phyloP scores from a whole-genome alignment of 2,888 invertebrate species.

The Cephus pulcher region DNA sequence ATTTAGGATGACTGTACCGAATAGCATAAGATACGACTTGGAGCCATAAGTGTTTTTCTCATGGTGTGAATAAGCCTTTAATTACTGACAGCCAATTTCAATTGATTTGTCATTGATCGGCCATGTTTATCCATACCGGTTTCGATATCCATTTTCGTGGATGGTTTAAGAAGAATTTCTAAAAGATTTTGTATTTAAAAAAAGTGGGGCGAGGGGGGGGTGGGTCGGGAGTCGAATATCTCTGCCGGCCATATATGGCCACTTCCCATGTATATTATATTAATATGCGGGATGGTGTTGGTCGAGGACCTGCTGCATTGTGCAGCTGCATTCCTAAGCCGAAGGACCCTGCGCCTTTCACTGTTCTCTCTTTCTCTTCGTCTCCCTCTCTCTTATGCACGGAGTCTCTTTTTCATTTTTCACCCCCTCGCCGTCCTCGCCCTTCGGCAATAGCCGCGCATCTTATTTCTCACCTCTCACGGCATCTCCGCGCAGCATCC shows the following conservation, averaged over 20 bases:
- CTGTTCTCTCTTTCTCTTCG: slow-evolving; percentile 10
- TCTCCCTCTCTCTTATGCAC: slow-evolving; percentile 8
- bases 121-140: background rate
- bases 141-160: background rate
- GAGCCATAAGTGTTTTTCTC: background rate
- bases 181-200: background rate
- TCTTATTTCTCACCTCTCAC: background rate
- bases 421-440: slow-evolving; percentile 7
- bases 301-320: slow-evolving; percentile 39
- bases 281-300: slow-evolving; percentile 35
- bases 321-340: slow-evolving; percentile 42
- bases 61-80: background rate
- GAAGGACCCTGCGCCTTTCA: slow-evolving; percentile 27
- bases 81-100: background rate
- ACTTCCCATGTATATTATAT: slow-evolving; percentile 30
- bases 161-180: background rate
- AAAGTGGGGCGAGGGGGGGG: background rate
- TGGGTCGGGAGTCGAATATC: slow-evolving; percentile 9
- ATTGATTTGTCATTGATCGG: background rate
- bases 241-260: slow-evolving; percentile 29
- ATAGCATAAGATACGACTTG: background rate
- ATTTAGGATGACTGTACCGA: background rate
- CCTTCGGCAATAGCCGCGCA: background rate
- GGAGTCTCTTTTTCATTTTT: background rate
- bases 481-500: background rate